Conservation (phyloP, 2,888 invertebrate genomes). For the Syrista parreyssii region DNA sequence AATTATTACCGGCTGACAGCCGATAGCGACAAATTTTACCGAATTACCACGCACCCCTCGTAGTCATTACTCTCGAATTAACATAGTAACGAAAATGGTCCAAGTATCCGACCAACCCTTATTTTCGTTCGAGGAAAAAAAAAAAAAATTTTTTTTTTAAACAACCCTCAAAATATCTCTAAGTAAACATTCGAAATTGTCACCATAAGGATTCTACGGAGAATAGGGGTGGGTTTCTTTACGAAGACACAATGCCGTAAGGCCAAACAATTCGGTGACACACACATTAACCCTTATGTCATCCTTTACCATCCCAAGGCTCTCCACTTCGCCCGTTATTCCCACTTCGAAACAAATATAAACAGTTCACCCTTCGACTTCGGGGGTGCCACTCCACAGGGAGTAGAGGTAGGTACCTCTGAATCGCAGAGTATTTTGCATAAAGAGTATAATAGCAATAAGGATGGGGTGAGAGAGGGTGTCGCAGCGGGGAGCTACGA, state of each 20-base stretch:
- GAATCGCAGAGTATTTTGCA: slow-evolving; percentile 28
- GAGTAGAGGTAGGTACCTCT: background rate
- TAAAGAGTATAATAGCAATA: slow-evolving; percentile 42
- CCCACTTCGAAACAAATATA: slow-evolving; percentile 22
- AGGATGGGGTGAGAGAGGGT: slow-evolving; percentile 31
- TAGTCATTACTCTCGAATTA: no score
- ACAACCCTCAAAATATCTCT: no score
- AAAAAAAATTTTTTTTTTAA: no score
- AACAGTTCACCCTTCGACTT: slow-evolving; percentile 11
- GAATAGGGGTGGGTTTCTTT: no score
- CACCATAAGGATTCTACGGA: no score
- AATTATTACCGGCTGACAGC: background rate
- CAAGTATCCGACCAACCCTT: no score
- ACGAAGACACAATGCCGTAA: background rate
- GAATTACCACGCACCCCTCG: background rate
- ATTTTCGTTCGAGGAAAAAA: fast-evolving
- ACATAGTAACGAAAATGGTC: no score
- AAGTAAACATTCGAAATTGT: no score
- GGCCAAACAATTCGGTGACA: background rate
- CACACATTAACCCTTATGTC: no score
- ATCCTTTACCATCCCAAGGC: no score
- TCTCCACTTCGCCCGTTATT: background rate
- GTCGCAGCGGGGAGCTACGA: slow-evolving; percentile 42
- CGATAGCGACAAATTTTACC: background rate
- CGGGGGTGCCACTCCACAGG: background rate